Percentiles rank a stretch among this genome's conserved stretches.
These are phyloP conservation scores for Willisornis vidua DNA, from an alignment of 2,113 vertebrate species.

Conservation along the genomic window DNA sequence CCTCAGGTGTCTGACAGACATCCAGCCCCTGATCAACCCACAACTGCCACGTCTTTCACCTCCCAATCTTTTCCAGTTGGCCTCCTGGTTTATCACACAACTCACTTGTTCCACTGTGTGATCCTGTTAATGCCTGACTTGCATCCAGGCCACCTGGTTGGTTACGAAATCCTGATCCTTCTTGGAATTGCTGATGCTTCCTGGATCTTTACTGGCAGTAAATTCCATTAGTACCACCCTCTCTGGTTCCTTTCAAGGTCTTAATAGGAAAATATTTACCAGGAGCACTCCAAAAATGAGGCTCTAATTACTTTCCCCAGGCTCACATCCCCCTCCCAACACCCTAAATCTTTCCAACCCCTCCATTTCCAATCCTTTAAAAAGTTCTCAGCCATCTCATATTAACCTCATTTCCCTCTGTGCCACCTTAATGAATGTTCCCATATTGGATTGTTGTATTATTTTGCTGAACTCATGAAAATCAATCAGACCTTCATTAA, in stretches of 20 bases:
- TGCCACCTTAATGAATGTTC: not conserved
- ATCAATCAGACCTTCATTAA: not conserved
- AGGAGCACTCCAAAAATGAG: not conserved
- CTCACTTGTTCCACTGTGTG: not conserved
- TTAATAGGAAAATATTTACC: not conserved
- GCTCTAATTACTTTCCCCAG: not conserved
- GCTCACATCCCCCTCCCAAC: not conserved
- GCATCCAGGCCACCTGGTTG: not conserved
- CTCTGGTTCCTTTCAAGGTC: not conserved
- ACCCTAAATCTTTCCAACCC: not conserved
- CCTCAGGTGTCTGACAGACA: not conserved
- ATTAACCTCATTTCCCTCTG: not conserved
- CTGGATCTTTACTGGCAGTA: not conserved
- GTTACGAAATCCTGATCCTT: not conserved
- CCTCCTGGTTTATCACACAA: not conserved
- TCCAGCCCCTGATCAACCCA: not conserved
- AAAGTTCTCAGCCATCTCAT: not conserved
- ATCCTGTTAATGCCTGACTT: not conserved
- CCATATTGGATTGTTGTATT: rapidly evolving
- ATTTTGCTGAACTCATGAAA: not conserved
- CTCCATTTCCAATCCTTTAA: not conserved
- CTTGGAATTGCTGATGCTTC: not conserved
- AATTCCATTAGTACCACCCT: not conserved
- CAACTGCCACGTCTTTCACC: not conserved
- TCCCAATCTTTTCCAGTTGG: not conserved